Conservation (phyloP, 2,113 vertebrate species). For the Oostethus manadensis region DNA sequence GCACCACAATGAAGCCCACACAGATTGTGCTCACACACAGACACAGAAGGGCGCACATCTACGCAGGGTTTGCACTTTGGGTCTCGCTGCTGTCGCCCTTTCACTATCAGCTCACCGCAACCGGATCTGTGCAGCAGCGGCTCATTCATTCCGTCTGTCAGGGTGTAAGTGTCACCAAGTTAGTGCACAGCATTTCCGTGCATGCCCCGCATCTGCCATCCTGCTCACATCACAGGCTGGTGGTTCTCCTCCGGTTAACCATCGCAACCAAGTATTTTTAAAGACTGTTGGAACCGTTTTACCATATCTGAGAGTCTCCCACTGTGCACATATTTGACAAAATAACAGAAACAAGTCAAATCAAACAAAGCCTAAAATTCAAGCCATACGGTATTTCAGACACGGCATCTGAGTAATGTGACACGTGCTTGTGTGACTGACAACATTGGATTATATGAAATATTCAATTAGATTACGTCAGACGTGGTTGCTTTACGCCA, state of each 20-base stretch:
- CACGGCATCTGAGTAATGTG: constrained; percentile 12
- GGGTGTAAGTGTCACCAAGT: constrained; percentile 40
- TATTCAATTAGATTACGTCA: too few species aligned
- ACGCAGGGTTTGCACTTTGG: constrained; percentile 51
- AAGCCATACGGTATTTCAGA: background rate
- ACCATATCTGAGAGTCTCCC: background rate
- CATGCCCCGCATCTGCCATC: constrained; percentile 3
- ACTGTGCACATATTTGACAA: background rate
- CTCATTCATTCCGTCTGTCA: constrained; percentile 35
- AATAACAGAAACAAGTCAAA: too few species aligned
- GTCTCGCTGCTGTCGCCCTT: constrained; percentile 54
- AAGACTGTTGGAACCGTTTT: background rate
- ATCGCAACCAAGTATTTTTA: background rate
- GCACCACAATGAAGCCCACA: constrained; percentile 70
- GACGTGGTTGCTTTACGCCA: too few species aligned
- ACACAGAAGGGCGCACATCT: constrained; percentile 11
- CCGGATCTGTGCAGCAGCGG: constrained; percentile 45
- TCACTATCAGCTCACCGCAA: constrained; percentile 60
- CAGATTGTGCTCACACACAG: constrained; percentile 5
- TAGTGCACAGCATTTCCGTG: constrained; percentile 39
- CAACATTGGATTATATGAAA: background rate
- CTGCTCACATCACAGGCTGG: background rate
- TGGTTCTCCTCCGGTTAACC: background rate
- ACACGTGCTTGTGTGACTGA: constrained; percentile 4
- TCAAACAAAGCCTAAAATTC: background rate